Percentiles rank a stretch among this genome's conserved stretches.
Evolutionary conservation across 2,113 vertebrate species (phyloP).

Genomic region (Ictalurus punctatus): DNA sequence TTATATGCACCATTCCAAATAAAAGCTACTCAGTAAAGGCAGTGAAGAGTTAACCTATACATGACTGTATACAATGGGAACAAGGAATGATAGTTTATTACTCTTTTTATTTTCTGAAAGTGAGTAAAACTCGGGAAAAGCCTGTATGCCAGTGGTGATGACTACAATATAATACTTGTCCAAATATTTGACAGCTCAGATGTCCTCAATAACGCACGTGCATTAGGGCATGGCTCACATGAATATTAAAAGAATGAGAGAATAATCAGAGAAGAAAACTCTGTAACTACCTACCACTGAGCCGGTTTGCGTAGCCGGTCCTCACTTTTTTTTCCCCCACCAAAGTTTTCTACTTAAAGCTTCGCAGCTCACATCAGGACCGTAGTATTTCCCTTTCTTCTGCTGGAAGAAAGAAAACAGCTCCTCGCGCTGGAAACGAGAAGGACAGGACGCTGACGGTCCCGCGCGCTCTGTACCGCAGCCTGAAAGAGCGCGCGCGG

Average conservation of each 20-base stretch:
- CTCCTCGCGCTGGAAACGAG: not conserved
- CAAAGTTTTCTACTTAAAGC: not conserved
- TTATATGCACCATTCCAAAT: not conserved
- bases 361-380: not conserved
- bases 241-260: not conserved
- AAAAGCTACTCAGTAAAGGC: not conserved
- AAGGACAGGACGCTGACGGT: not conserved
- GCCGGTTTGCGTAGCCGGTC: constrained; percentile 14
- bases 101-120: not conserved
- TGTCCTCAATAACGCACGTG: too few relatives aligned
- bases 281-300: not conserved
- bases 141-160: not conserved
- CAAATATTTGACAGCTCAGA: not conserved
- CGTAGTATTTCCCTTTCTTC: not conserved
- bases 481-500: not conserved
- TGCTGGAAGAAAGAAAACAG: not conserved
- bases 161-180: not conserved
- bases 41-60: not conserved
- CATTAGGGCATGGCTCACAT: not conserved
- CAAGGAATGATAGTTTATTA: not conserved
- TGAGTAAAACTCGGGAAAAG: not conserved
- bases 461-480: constrained; percentile 15
- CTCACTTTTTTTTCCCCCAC: not conserved
- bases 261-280: not conserved
- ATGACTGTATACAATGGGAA: not conserved